A percentile compares a stretch with the other conserved stretches of the same genome.
Conservation (phyloP, 2,797 vertebrate genomes). For the Semaprochilodus insignis region DNA sequence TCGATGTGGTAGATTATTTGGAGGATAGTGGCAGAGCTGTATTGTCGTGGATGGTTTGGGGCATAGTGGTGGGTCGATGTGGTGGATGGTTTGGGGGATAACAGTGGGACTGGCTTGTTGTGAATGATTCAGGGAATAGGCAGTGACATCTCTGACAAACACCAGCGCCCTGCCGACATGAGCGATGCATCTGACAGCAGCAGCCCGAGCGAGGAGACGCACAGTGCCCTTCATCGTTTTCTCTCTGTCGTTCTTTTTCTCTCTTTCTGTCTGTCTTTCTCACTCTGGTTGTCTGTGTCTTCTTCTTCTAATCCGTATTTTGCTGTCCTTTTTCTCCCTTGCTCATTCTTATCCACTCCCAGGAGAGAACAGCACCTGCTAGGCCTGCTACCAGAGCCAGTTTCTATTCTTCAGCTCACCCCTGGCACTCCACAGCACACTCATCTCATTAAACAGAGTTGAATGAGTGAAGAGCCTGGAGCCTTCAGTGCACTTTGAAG, state of each 20-base stretch:
- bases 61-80: not conserved
- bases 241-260: not conserved
- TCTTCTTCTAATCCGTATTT: not conserved
- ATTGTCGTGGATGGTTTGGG: not conserved
- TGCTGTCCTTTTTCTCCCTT: not conserved
- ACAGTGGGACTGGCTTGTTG: not conserved
- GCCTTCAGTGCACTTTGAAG: not conserved
- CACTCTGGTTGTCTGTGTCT: not conserved
- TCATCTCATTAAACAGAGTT: constrained; percentile 17
- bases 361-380: constrained; percentile 6
- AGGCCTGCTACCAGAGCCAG: constrained; percentile 10
- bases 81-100: not conserved
- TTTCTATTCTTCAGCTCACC: constrained; percentile 36
- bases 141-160: constrained; percentile 21
- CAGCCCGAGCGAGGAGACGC: not conserved
- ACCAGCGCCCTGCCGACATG: not conserved
- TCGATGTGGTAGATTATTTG: no score
- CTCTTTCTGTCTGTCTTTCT: not conserved
- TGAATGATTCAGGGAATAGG: not conserved
- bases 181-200: constrained; percentile 24
- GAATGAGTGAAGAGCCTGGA: constrained; percentile 14
- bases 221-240: constrained; percentile 4
- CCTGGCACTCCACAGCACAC: constrained; percentile 16
- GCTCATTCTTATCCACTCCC: not conserved
- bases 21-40: no score